Evolutionary conservation across 2,797 vertebrate genomes (phyloP).

Genomic region (Chaetophractus vellerosus): DNA sequence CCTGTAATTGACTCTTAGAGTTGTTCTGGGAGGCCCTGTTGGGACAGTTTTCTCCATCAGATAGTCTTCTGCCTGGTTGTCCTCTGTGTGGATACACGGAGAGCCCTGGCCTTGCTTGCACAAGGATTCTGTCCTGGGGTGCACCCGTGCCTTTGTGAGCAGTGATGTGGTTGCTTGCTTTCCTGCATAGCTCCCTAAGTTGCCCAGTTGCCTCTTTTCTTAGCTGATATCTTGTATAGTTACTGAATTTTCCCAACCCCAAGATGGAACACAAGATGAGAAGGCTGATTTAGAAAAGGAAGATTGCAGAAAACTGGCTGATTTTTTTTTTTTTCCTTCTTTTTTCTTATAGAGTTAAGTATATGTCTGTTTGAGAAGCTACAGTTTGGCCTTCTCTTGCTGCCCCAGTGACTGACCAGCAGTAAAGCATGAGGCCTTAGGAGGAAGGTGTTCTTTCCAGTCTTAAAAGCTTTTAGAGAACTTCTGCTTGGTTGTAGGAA

Average conservation of each 20-base stretch:
- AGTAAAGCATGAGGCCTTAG: slow-evolving; percentile 35
- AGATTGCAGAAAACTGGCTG: background rate
- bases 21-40: background rate
- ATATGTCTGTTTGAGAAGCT: slow-evolving; percentile 26
- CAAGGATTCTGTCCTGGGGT: background rate
- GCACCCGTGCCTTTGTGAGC: background rate
- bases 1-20: background rate
- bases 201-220: background rate
- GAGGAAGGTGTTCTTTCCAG: background rate
- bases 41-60: background rate
- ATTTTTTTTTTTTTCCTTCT: background rate
- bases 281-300: slow-evolving; percentile 29
- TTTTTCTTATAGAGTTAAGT: background rate
- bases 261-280: background rate
- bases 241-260: slow-evolving; percentile 28
- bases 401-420: background rate
- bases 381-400: slow-evolving; percentile 4
- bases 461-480: slow-evolving; percentile 39
- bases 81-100: background rate
- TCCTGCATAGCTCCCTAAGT: background rate
- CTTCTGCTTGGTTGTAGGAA: slow-evolving; percentile 50
- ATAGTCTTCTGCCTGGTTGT: background rate
- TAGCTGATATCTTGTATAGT: slow-evolving; percentile 19
- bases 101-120: background rate
- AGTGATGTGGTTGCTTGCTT: background rate